These are phyloP conservation scores for Micrasema minimum DNA, from an alignment of 1,140 invertebrate genomes.

Conservation along the genomic window DNA sequence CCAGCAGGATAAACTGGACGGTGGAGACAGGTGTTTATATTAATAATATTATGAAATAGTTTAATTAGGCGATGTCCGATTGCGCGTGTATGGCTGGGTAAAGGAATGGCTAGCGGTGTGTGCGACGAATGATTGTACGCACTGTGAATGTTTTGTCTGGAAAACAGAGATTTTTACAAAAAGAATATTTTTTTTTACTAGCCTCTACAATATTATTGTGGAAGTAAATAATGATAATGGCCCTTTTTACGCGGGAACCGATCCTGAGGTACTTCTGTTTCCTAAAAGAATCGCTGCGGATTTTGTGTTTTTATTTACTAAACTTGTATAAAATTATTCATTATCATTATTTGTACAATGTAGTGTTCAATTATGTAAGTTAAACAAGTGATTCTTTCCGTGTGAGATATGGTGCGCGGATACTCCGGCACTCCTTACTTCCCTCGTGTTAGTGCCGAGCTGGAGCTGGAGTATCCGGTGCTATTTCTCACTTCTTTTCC, in stretches of 20 bases:
- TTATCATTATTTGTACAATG: constrained; percentile 32
- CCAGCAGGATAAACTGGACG: constrained; percentile 43
- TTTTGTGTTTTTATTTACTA: constrained; percentile 43
- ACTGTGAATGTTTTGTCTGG: constrained; percentile 47
- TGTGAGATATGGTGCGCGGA: neutral
- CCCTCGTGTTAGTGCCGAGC: neutral
- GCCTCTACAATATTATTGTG: constrained; percentile 35
- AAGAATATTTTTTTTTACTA: constrained; percentile 46
- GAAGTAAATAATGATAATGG: constrained; percentile 28
- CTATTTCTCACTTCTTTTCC: constrained; percentile 11
- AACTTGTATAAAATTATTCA: constrained; percentile 30
- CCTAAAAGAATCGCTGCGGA: constrained; percentile 8
- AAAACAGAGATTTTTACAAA: constrained; percentile 41
- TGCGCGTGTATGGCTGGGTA: constrained; percentile 46
- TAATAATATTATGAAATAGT: constrained; percentile 53
- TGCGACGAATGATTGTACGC: constrained; percentile 45
- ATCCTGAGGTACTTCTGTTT: constrained; percentile 1
- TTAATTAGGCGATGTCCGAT: constrained; percentile 51
- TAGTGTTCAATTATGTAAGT: constrained; percentile 46
- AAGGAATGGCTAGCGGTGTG: constrained; percentile 41
- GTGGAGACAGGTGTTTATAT: constrained; percentile 48
- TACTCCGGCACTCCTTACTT: constrained; percentile 13
- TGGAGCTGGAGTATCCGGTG: neutral
- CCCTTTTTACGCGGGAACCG: constrained; percentile 19
- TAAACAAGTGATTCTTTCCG: constrained; percentile 25